Base-by-base conservation (phyloP, 2,797 vertebrate species). In the Aulostomus chinensis region DNA sequence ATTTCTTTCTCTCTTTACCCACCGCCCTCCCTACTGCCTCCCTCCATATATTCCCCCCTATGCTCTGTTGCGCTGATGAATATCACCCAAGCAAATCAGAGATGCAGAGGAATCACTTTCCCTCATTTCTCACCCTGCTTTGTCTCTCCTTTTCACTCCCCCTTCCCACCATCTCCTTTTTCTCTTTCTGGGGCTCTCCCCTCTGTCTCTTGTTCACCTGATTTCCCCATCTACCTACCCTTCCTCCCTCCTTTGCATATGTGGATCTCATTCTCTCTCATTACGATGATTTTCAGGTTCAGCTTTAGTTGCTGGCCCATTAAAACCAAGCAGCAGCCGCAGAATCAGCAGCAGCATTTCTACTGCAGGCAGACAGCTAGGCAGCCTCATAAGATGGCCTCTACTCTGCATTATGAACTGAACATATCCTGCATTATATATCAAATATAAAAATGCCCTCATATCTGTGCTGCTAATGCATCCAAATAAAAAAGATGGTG, bases 251-350 rank as follows among this genome's bases (percentile, higher is more conserved):
- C 39, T 69, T 31, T 79, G 73, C 52, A 51, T 75, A 80, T 70
- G 58, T 70, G 71, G 74, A 76, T 70, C 76, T 86, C 76, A 73
- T 84, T 89, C 76, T 76, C 80, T 81, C 80, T 85, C 78, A 85
- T 88, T 88, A 86, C 68, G 71, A 80, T 87, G 85, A 88, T 87
- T 34, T 85, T 78, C 76, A 84, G 79, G 71, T 85, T 82, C 76
- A 71, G 83, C 80, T 82, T 85, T 79, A 84, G 73, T 78, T 81
- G 74, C 73, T 48, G 70, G 76, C 78, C 85, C 68, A 87, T 88
- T 88, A 85, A 87, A 88, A 83, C 62, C 64, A 63, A 73, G 67
- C 66, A 80, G 62, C 63, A 78, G 69, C 33, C 42, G 62, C 48
- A 61, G 61, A 32, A 36, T 49, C 50, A 66, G 70, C 59, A 65